phyloP scores from a whole-genome alignment of 2,888 invertebrate species.

The Lasioglossum oenotherae region DNA sequence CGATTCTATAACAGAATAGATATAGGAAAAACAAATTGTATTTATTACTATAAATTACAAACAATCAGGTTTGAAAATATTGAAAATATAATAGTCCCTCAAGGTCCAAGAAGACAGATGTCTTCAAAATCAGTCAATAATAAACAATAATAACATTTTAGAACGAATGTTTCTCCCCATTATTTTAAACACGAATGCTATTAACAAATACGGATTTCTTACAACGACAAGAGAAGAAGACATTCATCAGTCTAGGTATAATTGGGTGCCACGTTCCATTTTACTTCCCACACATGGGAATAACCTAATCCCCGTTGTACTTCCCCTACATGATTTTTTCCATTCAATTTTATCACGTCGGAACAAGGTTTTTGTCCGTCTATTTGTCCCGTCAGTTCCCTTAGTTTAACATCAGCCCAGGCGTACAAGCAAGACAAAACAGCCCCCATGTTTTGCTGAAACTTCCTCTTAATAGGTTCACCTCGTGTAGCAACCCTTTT shows the following conservation, averaged over 20 bases:
- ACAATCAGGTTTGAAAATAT: not conserved
- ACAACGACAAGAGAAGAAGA: not conserved
- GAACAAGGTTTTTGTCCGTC: not conserved
- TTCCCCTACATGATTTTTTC: not conserved
- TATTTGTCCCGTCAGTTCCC: conserved; percentile 19
- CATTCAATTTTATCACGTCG: not conserved
- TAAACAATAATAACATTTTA: not conserved
- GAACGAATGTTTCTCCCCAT: not conserved
- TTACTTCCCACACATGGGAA: not conserved
- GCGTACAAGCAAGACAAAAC: conserved; percentile 50
- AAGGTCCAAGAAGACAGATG: too few relatives aligned
- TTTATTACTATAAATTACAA: not conserved
- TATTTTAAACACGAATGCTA: not conserved
- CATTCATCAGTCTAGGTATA: not conserved
- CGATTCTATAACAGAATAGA: not conserved
- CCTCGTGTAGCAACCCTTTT: conserved; percentile 55
- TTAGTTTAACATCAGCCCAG: conserved; percentile 48
- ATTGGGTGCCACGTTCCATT: not conserved
- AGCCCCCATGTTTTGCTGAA: conserved; percentile 55
- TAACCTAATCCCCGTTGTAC: not conserved
- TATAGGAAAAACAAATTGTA: not conserved
- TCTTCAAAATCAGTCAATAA: not conserved
- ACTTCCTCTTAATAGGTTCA: conserved; percentile 54
- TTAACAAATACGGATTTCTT: not conserved
- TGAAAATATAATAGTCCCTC: too few relatives aligned